A percentile compares a stretch with the other conserved stretches of the same genome.
These are phyloP conservation scores for Abrostola tripartita DNA, from an alignment of 2,888 invertebrate species.

Conservation along the genomic window DNA sequence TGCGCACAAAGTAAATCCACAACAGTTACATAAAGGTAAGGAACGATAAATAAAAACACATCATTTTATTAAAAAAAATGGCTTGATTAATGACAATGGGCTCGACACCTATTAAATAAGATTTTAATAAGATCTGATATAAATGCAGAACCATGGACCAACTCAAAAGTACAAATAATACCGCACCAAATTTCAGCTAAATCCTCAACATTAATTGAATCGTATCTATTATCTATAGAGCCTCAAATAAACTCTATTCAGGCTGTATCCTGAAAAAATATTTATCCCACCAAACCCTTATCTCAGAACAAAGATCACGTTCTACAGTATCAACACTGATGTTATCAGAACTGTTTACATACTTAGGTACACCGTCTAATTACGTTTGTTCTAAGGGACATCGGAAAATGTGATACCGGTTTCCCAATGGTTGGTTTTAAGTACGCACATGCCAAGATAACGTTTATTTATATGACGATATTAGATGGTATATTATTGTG, in stretches of 20 bases:
- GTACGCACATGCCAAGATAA: neutral
- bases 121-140: no score
- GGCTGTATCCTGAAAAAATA: constrained; percentile 71
- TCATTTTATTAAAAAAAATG: no score
- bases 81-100: no score
- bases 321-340: constrained; percentile 61
- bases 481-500: neutral
- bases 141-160: no score
- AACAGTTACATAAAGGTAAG: no score
- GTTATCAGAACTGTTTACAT: constrained; percentile 61
- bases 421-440: neutral
- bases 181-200: no score
- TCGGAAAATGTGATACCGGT: constrained; percentile 15
- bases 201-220: neutral
- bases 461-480: neutral
- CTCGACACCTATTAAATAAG: no score
- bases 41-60: no score
- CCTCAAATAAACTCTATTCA: constrained; percentile 28
- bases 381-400: constrained; percentile 71
- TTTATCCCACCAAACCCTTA: constrained; percentile 64
- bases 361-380: constrained; percentile 69
- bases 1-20: no score
- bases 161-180: no score
- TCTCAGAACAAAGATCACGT: constrained; percentile 71
- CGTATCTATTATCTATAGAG: neutral